Evolutionary conservation across 2,113 vertebrate species (phyloP), one percentile per base, ranked within the genome.

Genomic region (Melanostigma gelatinosum): DNA sequence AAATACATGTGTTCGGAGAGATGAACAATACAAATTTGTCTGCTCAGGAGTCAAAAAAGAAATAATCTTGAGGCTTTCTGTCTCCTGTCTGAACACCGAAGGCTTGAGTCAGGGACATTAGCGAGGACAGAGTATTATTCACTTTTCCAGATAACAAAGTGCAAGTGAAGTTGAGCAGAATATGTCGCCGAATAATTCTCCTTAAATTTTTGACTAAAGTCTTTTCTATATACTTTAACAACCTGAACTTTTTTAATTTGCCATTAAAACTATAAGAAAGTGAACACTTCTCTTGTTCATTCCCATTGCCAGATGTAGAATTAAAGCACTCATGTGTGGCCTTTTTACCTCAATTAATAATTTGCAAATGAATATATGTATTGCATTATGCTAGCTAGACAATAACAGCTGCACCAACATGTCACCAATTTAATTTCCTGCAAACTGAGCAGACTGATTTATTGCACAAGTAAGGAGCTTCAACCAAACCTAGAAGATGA

Each of bases 21-120:
- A 88, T 91, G 86, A 84, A 79, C 75, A 69, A 85, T 87, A 86
- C 44, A 69, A 91, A 91, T 83, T 52, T 78, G 76, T 86, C 84
- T 82, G 78, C 66, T 77, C 24, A 46, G 24, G 52, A 48, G 42
- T 71, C 44, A n/a, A 48, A 78, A 46, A 62, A 64, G 29, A 63
- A 40, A 71, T 4, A 78, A 74, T 67, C 67, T 64, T 20, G 29
- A 50, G 46, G 44, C 34, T 32, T 57, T 70, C 20, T 57, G 52
- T 79, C 57, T 69, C 66, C 55, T 54, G n/a, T 77, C 46, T 57
- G 61, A 74, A 73, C 55, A 29, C 60, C 34, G 72, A 62, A 73
- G 44, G 62, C 16, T 38, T 36, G 9, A 78, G 42, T 82, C 40
- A 70, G 77, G 79, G 50, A 83, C 67, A 66, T 52, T 58, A 78